Evolutionary conservation across 2,888 invertebrate genomes (phyloP).

Genomic region (Vannuccia rotundouncinata): DNA sequence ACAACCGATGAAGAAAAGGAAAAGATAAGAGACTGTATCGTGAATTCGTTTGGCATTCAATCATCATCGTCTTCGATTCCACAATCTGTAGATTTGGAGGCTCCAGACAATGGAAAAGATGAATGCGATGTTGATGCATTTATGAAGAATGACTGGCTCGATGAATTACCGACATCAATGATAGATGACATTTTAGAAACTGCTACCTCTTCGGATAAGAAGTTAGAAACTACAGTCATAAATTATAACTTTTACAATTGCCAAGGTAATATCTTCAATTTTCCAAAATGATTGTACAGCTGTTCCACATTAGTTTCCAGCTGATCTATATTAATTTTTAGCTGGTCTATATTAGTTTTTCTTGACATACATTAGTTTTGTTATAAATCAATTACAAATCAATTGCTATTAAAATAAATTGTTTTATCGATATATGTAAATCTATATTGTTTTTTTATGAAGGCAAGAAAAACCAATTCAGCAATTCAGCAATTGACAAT

Average conservation of each 20-base stretch:
- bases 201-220: slow-evolving; percentile 6
- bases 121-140: slow-evolving; percentile 15
- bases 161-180: slow-evolving; percentile 17
- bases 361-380: not conserved
- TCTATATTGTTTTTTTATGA: slow-evolving; percentile 2
- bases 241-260: slow-evolving; percentile 23
- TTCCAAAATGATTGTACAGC: not conserved
- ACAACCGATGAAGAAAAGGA: slow-evolving; percentile 8
- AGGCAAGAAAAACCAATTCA: slow-evolving; percentile 15
- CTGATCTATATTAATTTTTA: not conserved
- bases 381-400: not conserved
- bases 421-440: not conserved
- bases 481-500: not conserved
- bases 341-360: not conserved
- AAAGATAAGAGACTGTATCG: slow-evolving; percentile 7
- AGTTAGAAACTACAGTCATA: not conserved
- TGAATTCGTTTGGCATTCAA: slow-evolving; percentile 26
- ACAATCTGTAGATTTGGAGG: slow-evolving; percentile 14
- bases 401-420: not conserved
- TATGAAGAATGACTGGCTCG: slow-evolving; percentile 15
- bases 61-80: slow-evolving; percentile 11
- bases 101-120: slow-evolving; percentile 5
- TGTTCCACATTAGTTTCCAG: not conserved
- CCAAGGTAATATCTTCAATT: not conserved
- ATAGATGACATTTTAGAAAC: slow-evolving; percentile 14